Conservation (phyloP, 2,113 vertebrate species). For the Pangasianodon hypophthalmus region DNA sequence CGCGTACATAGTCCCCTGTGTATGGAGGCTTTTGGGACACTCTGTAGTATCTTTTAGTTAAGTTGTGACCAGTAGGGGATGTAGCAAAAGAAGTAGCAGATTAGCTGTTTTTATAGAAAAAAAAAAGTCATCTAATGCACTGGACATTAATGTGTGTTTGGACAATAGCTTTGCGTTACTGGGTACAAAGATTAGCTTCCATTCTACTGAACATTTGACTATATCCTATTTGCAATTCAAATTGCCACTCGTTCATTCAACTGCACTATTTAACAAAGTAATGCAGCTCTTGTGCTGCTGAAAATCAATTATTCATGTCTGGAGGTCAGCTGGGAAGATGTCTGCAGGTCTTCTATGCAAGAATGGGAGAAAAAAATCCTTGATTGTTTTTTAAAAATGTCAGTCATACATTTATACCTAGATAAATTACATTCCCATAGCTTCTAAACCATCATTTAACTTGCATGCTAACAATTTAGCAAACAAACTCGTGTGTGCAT, state of each 20-base stretch:
- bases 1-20: no score
- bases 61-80: neutral
- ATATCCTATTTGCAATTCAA: constrained; percentile 25
- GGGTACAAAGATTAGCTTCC: neutral
- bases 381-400: neutral
- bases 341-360: neutral
- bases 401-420: neutral
- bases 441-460: neutral
- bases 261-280: constrained; percentile 29
- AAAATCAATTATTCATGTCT: constrained; percentile 18
- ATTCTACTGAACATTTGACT: constrained; percentile 27
- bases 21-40: no score
- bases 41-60: neutral
- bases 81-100: neutral
- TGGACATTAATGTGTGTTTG: neutral
- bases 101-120: neutral
- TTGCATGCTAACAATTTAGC: neutral
- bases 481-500: neutral
- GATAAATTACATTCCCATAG: neutral
- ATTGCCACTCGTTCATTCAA: constrained; percentile 4
- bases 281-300: neutral
- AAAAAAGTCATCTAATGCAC: neutral
- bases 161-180: neutral
- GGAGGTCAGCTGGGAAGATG: constrained; percentile 3
- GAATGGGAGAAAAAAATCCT: neutral